Evolutionary conservation across 2,113 vertebrate genomes (phyloP).

Genomic region (Calyptomena viridis): DNA sequence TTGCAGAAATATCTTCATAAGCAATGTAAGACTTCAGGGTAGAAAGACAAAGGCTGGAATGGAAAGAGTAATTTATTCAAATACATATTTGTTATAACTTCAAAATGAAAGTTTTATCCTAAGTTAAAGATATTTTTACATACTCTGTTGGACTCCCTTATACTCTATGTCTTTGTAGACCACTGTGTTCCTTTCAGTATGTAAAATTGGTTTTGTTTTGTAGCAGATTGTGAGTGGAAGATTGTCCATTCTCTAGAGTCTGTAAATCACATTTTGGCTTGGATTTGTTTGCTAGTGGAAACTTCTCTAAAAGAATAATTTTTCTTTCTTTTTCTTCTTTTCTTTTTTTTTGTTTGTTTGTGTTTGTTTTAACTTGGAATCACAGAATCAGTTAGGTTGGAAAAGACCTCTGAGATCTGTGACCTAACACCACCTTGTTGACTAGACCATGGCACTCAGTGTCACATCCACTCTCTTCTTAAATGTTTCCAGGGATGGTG

Average conservation of each 20-base stretch:
- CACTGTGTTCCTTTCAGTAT: neutral
- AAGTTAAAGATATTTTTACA: neutral
- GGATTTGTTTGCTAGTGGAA: neutral
- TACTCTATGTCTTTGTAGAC: neutral
- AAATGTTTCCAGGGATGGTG: too few relatives aligned
- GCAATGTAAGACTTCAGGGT: constrained; percentile 1
- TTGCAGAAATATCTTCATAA: constrained; percentile 39
- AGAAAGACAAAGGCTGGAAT: neutral
- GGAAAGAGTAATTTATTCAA: neutral
- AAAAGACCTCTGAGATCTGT: too few relatives aligned
- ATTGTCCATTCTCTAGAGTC: neutral
- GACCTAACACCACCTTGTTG: too few relatives aligned
- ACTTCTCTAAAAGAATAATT: neutral
- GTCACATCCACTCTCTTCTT: too few relatives aligned
- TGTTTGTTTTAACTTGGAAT: neutral
- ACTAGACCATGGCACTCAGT: too few relatives aligned
- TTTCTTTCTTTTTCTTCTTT: neutral
- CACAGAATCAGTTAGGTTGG: too few relatives aligned
- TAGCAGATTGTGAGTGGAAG: neutral
- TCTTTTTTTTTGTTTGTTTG: neutral
- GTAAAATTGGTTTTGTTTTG: neutral
- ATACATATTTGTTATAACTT: constrained; percentile 10
- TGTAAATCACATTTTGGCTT: neutral
- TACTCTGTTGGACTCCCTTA: neutral
- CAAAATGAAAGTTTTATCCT: neutral